These are phyloP conservation scores for Rhopalosiphum nymphaeae DNA, from an alignment of 2,888 invertebrate genomes.

Conservation along the genomic window DNA sequence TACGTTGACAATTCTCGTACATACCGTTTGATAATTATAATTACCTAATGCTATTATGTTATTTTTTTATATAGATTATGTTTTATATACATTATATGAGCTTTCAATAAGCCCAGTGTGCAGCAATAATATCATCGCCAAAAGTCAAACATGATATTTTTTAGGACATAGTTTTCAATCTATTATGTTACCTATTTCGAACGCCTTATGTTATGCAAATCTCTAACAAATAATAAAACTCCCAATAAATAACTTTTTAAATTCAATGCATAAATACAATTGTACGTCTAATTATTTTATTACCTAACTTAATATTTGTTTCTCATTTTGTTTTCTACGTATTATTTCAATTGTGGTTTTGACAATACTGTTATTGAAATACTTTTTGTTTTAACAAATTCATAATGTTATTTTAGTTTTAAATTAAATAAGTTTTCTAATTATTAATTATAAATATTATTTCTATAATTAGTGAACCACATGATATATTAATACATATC, in stretches of 20 bases:
- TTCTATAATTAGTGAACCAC: not conserved
- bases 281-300: not conserved
- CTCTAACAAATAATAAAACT: not conserved
- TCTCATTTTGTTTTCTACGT: not conserved
- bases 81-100: not conserved
- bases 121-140: not conserved
- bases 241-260: not conserved
- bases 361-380: not conserved
- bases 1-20: not conserved
- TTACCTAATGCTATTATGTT: not conserved
- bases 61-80: not conserved
- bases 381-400: not conserved
- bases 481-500: not conserved
- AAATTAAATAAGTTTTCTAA: constrained; percentile 10
- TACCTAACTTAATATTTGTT: not conserved
- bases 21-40: not conserved
- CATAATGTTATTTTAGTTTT: not conserved
- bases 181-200: not conserved
- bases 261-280: not conserved
- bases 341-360: not conserved
- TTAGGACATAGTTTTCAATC: not conserved
- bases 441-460: constrained; percentile 1
- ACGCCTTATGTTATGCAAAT: not conserved
- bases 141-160: not conserved
- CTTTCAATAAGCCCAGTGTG: not conserved